Evolutionary conservation across 2,113 vertebrate genomes (phyloP).

Genomic region (Albula glossodonta): DNA sequence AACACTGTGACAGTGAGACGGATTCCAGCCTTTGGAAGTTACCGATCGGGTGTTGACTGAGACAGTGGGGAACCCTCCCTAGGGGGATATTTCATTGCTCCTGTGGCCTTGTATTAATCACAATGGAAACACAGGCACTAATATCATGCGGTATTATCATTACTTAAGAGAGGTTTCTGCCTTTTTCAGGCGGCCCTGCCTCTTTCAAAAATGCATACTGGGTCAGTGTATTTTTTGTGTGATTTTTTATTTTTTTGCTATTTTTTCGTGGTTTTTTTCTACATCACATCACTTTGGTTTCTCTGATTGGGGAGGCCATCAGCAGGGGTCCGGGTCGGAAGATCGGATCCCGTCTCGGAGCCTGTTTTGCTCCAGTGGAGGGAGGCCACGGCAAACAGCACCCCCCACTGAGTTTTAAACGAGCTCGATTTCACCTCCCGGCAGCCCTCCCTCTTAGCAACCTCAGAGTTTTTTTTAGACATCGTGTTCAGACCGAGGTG

Average conservation of each 20-base stretch:
- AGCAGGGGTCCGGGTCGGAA: not conserved
- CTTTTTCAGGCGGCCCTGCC: not conserved
- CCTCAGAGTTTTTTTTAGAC: not conserved
- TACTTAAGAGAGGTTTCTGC: not conserved
- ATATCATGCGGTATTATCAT: not conserved
- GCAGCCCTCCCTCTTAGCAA: not conserved
- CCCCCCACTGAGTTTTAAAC: constrained; percentile 9
- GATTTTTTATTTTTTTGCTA: not conserved
- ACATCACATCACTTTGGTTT: not conserved
- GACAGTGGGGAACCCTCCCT: not conserved
- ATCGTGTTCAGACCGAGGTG: not conserved
- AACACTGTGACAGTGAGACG: constrained; percentile 1
- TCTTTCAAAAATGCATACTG: not conserved
- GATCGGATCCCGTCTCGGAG: not conserved
- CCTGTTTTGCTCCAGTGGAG: constrained; percentile 30
- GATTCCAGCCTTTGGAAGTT: constrained; percentile 6
- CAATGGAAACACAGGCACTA: not conserved
- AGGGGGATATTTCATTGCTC: not conserved
- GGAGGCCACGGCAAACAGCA: constrained; percentile 13
- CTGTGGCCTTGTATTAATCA: not conserved
- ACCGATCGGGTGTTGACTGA: constrained; percentile 6
- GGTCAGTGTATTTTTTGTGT: not conserved
- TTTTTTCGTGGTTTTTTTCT: not conserved
- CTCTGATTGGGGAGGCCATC: not conserved
- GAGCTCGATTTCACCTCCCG: not conserved